Evolutionary conservation across 1,140 invertebrate genomes (phyloP), one percentile per base, ranked within the genome.

Genomic region (Neodiprion pinetum): DNA sequence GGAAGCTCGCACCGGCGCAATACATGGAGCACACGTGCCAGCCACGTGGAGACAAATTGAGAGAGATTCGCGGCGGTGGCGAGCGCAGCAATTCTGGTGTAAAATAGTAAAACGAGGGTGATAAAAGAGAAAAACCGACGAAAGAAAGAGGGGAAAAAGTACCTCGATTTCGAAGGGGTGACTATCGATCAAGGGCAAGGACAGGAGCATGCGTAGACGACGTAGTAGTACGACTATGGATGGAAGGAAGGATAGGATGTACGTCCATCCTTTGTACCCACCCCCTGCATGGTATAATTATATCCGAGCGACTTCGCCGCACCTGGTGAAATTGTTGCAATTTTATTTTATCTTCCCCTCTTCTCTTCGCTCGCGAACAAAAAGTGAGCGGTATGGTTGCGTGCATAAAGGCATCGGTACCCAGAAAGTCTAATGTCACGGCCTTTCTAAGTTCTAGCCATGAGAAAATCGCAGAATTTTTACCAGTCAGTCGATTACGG

Each of bases 101-200:
- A 74, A 74, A 67, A 50, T 17, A 28, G 10, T 23, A 40, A 40
- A 40, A 40, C 28, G 28, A 40, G 28, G 28, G 28, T 40, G 53
- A 49, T 72, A 53, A 61, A 21, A 21, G 53, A 23, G 14, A 47
- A 71, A 68, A 75, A 75, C 28, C 23, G n/a, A 48, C 10, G 17
- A 61, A 61, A 61, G 53, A 61, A 8, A 17, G 53, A 61, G 53
- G 17, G 40, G 28, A 75, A 77, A 79, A 76, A 50, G 47, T 69
- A 8, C 74, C 72, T 70, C 73, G 75, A 77, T 77, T 80, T 82
- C 78, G 80, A 78, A 80, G 83, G 82, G 82, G 84, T 86, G 84
- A 82, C 78, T 87, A 87, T 86, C 85, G 86, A 87, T 81, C 86
- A 87, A 87, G 86, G 86, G 85, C 86, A 87, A 87, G 85, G 86